Evolutionary conservation across 2,888 invertebrate species (phyloP).

Genomic region (Merodon equestris): DNA sequence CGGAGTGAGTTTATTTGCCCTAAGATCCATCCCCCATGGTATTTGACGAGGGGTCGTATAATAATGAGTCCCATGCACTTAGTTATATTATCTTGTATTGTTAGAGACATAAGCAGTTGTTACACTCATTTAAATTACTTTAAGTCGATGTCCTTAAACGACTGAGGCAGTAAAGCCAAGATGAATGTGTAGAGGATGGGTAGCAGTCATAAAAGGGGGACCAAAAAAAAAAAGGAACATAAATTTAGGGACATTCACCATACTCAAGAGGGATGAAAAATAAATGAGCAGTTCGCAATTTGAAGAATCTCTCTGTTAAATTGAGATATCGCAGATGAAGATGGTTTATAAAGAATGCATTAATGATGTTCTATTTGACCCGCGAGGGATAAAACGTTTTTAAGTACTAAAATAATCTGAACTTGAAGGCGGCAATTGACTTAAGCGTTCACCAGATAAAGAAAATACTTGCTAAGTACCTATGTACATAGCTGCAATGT

Average conservation of each 20-base stretch:
- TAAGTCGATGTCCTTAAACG: constrained; percentile 40
- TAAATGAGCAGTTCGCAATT: not conserved
- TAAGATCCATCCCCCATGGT: constrained; percentile 10
- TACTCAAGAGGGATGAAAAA: not conserved
- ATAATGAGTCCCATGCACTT: constrained; percentile 52
- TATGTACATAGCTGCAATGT: no score
- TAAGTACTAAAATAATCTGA: no score
- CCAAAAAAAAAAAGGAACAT: not conserved
- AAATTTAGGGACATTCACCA: no score
- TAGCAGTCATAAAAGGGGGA: no score
- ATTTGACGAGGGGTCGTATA: constrained; percentile 28
- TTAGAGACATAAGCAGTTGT: constrained; percentile 51
- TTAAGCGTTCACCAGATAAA: no score
- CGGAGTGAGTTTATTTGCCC: constrained; percentile 2
- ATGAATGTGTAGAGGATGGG: not conserved
- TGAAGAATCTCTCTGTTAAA: not conserved
- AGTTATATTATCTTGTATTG: constrained; percentile 52
- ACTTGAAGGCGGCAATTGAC: no score
- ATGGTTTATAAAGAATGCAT: no score
- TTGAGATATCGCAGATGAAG: no score
- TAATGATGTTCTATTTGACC: no score
- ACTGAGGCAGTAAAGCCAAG: not conserved
- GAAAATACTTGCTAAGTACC: no score
- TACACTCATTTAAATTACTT: constrained; percentile 46
- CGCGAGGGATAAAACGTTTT: no score